Evolutionary conservation across 2,113 vertebrate genomes (phyloP), one percentile per base, ranked within the genome.

Genomic region (Dolichallabes microphthalmus): DNA sequence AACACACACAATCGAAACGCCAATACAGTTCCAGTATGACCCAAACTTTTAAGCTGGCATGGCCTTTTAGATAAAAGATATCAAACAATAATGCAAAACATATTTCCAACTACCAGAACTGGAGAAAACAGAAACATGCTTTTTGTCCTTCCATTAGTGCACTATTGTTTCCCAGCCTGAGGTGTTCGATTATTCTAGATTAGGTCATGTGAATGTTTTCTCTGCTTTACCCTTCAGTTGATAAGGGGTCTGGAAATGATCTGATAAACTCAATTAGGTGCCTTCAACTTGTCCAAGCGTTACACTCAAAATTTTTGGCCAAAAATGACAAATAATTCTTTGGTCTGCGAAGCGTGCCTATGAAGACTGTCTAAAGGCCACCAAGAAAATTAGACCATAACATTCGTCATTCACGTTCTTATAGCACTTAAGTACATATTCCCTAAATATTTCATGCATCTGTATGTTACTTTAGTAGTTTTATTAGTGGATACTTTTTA

Each of bases 61-160:
- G 60, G 82, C 81, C 76, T 88, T 86, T 86, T 39, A 55, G 77
- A 86, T 58, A 60, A 85, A 83, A 82, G 71, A 85, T 82, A 68
- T 52, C 80, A 60, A 80, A 50, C 30, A 50, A 71, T 30, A 86
- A 68, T 17, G 61, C 64, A 68, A 80, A 68, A 80, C n/a, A 45
- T 69, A 74, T 80, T 60, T 80, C 52, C 35, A 55, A 30, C 25
- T 50, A 45, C 27, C 13, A 27, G 52, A 73, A 69, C 32, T 7
- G n/a, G 60, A 58, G 45, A 68, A 55, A 52, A 50, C 15, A 75
- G 2, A 50, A 66, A 82, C 55, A 80, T 61, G 30, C 17, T 17
- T 80, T 85, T 60, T 80, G 76, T 80, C 53, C 55, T 78, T 85
- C 64, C 27, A 76, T 85, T 71, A 80, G 53, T 27, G 13, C 52